Conservation (phyloP, 2,888 invertebrate genomes). For the Conchocele bisecta region DNA sequence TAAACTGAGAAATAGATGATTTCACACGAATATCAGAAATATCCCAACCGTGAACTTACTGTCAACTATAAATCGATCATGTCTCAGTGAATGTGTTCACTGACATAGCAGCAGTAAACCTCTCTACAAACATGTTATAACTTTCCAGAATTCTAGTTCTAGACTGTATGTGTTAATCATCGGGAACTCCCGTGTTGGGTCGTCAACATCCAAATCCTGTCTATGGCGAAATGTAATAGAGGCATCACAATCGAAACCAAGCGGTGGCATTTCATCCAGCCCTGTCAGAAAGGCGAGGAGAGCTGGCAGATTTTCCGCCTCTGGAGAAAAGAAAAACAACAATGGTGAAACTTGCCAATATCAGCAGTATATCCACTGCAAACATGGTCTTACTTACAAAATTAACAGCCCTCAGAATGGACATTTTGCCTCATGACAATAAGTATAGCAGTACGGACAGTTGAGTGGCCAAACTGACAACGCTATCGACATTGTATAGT, state of each 20-base stretch:
- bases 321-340: conserved; percentile 2
- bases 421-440: too few species aligned
- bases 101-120: conserved; percentile 18
- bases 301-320: conserved; percentile 5
- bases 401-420: too few species aligned
- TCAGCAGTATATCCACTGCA: too few species aligned
- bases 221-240: conserved; percentile 15
- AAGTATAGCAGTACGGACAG: too few species aligned
- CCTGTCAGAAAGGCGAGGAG: conserved; percentile 15
- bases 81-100: conserved; percentile 11
- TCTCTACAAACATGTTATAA: conserved; percentile 13
- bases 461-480: too few species aligned
- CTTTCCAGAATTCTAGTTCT: conserved; percentile 14
- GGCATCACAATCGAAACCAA: conserved; percentile 8
- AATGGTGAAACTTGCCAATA: not conserved
- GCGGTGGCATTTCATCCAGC: conserved; percentile 18
- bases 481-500: too few species aligned
- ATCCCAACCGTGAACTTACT: too few species aligned
- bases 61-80: too few species aligned
- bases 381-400: too few species aligned
- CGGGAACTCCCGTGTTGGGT: conserved; percentile 9
- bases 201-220: not conserved
- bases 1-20: too few species aligned
- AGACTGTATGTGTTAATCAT: conserved; percentile 22
- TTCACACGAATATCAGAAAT: too few species aligned